Base-by-base conservation (phyloP, 1,140 invertebrate genomes). In the Polypedilum pembai region DNA sequence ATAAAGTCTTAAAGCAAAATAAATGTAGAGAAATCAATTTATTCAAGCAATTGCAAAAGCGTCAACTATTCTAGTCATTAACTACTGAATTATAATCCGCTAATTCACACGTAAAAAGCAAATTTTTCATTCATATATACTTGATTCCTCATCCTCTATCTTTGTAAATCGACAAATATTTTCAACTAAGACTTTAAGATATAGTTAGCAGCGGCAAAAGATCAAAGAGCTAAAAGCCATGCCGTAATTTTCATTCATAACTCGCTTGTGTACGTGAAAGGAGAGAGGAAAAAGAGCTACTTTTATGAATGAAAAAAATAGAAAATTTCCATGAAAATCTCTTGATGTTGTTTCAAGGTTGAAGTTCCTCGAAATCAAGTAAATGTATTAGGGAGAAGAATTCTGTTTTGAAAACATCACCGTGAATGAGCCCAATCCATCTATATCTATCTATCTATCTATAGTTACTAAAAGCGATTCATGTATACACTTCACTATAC, bases 211-310 rank as follows among this genome's bases (percentile, higher is more conserved):
- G 17, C 65, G 65, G 65, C 17, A 18, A 8, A 20, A 69, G 65
- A 69, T 69, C 65, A 69, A 69, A 69, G 65, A 12, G 18, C 3
- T 8, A 69, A 20, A 69, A 69, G 45, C 45, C 45, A 56, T 56
- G 45, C 45, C 45, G 45, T 56, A 56, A 20, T 69, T 69, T 69
- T 69, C 65, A 69, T 69, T 69, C 65, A 69, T 69, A 69, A 69
- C 8, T 69, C n/a, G 24, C 24, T 1, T 33, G 24, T 33, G 24
- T 33, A 33, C 24, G 24, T 33, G 12, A 56, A 56, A n/a, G 45
- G 45, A 56, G 24, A 33, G 24, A 33, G 24, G 24, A 33, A 56
- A n/a, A 56, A 12, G n/a, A 56, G 10, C 8, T 56, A 8, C n/a
- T 56, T 69, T 69, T 69, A 69, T 69, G 65, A 69, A 69, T 69